These are phyloP conservation scores for Acanthaster planci DNA, from an alignment of 35 echinoderm and acorn worm genomes.

Conservation along the genomic window DNA sequence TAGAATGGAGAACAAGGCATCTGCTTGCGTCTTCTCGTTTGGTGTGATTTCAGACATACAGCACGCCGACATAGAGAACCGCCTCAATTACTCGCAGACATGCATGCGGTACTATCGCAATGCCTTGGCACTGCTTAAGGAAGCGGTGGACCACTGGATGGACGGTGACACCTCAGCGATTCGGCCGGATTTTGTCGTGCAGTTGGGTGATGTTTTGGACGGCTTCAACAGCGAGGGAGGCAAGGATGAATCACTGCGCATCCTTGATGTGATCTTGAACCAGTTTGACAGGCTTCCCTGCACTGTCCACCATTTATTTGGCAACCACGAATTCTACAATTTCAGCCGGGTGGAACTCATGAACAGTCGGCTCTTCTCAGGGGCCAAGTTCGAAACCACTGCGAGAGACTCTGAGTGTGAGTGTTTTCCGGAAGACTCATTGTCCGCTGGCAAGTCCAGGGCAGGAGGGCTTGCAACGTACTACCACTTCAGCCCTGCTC, in stretches of 20 bases:
- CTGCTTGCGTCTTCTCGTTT: slow-evolving; percentile 58
- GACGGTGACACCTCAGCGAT: background rate
- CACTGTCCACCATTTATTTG: slow-evolving; percentile 60
- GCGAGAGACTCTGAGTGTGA: background rate
- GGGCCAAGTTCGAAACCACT: background rate
- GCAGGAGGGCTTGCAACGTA: slow-evolving; percentile 9
- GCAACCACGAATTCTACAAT: slow-evolving; percentile 95
- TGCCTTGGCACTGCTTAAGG: slow-evolving; percentile 41
- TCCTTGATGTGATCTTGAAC: slow-evolving; percentile 24
- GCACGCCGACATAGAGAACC: slow-evolving; percentile 71
- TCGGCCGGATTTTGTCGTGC: slow-evolving; percentile 53
- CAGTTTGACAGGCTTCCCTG: slow-evolving; percentile 58
- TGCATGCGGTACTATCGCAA: slow-evolving; percentile 75
- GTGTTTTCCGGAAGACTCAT: background rate
- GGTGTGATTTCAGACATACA: slow-evolving; percentile 89
- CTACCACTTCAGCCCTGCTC: slow-evolving; percentile 73
- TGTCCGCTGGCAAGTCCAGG: too few species aligned
- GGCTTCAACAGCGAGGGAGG: slow-evolving; percentile 59
- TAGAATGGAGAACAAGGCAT: background rate
- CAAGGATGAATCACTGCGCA: slow-evolving; percentile 32
- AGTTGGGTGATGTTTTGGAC: slow-evolving; percentile 88
- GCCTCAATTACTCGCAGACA: slow-evolving; percentile 51
- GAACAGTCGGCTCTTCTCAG: slow-evolving; percentile 42
- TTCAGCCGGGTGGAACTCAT: slow-evolving; percentile 69
- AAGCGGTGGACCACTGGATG: slow-evolving; percentile 63